Evolutionary conservation across 2,888 invertebrate species (phyloP), one percentile per base, ranked within the genome.

Genomic region (Bibio marci): DNA sequence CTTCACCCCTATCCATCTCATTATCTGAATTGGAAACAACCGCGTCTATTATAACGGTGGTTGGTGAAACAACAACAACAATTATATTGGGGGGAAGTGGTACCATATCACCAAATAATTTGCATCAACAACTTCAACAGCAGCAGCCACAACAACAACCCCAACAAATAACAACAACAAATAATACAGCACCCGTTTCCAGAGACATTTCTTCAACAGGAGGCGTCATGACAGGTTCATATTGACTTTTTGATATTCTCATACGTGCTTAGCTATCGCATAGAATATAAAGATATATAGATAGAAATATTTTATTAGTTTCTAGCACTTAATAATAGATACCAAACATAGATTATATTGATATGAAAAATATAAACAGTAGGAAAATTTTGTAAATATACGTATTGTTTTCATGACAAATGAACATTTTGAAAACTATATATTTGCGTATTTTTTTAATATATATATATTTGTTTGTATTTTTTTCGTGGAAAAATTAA

Each of bases 151-250:
- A 39, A 43, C 45, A 13, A 45, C 42, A 36, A 44, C 45, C 15
- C 26, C 17, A 28, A n/a, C 34, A 25, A 17, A 44, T 27, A 31
- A 31, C 25, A 19, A 15, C 35, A 34, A 19, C 41, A 38, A 22
- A 35, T 28, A 19, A 27, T 27, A 22, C 31, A 27, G 27, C 27
- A 22, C 27, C 26, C 18, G 32, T 35, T 38, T 34, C 35, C n/a
- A 28, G 43, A 22, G 43, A 43, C 18, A 43, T 43, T 22, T 33
- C 43, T 26, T 43, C 43, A 12, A 38, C 43, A 7, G 43, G 49
- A 41, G 48, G 48, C 44, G 47, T 48, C 33, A 49, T 50, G 50
- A 50, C 50, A 50, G 50, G 50, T 50, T 39, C 32, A 30, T 41
- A 36, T 13, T n/a, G 12, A 32, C 4, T 30, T n/a, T 13, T n/a